Conservation (phyloP, 2,113 vertebrate genomes). For the Malurus elegans region DNA sequence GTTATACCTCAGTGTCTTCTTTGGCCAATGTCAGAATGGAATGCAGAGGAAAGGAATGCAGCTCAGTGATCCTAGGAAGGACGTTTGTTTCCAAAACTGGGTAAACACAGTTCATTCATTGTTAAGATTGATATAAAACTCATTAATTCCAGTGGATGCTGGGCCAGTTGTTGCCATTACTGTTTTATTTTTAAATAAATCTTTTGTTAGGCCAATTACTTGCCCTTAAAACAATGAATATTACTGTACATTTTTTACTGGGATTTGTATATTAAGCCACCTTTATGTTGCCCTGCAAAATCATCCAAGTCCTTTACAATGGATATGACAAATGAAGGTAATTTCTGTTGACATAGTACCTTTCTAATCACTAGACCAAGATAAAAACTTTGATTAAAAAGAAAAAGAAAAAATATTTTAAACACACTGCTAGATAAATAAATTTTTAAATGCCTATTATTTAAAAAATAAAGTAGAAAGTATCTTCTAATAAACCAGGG, state of each 20-base stretch:
- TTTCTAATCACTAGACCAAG: neutral
- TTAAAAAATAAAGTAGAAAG: neutral
- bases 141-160: neutral
- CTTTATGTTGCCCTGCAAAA: neutral
- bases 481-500: neutral
- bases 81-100: neutral
- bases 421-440: neutral
- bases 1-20: neutral
- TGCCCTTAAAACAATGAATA: neutral
- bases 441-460: rapidly evolving
- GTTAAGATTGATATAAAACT: neutral
- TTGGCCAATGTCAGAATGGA: neutral
- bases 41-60: neutral
- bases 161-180: neutral
- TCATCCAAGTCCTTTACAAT: neutral
- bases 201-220: neutral
- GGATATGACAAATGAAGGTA: neutral
- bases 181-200: neutral
- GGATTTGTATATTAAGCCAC: neutral
- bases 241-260: neutral
- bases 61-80: neutral
- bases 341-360: neutral
- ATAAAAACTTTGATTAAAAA: neutral
- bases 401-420: neutral
- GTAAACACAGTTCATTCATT: neutral